phyloP scores from a whole-genome alignment of 2,888 invertebrate species.

The Acleris literana region DNA sequence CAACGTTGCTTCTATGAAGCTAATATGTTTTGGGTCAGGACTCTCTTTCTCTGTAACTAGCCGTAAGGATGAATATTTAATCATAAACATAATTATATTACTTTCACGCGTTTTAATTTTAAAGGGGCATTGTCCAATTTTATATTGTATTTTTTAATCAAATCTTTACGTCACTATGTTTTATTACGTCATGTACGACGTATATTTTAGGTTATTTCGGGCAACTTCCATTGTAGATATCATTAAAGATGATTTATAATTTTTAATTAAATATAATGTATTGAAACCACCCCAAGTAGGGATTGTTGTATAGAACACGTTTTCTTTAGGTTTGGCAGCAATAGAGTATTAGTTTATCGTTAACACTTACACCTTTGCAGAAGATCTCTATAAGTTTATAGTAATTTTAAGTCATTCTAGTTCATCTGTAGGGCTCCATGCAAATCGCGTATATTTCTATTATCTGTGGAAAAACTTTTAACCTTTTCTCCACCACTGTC shows the following conservation, averaged over 20 bases:
- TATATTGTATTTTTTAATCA: slow-evolving; percentile 19
- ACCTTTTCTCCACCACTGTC: neutral
- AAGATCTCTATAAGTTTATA: slow-evolving; percentile 70
- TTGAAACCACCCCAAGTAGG: slow-evolving; percentile 53
- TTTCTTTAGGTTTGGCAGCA: slow-evolving; percentile 45
- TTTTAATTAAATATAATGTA: slow-evolving; percentile 55
- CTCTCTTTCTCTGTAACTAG: slow-evolving; percentile 45
- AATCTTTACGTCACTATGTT: slow-evolving; percentile 18
- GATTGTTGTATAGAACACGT: slow-evolving; percentile 60
- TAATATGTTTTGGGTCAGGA: slow-evolving; percentile 37
- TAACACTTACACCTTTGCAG: slow-evolving; percentile 60
- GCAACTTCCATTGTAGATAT: slow-evolving; percentile 59
- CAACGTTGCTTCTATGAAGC: slow-evolving; percentile 77
- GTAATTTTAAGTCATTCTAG: slow-evolving; percentile 55
- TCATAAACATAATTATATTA: slow-evolving; percentile 48
- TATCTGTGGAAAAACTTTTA: neutral
- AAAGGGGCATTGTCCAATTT: slow-evolving; percentile 34
- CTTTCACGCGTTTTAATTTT: slow-evolving; percentile 39
- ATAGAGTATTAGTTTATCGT: slow-evolving; percentile 41
- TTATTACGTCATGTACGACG: slow-evolving; percentile 14
- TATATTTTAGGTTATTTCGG: slow-evolving; percentile 45
- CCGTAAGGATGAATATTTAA: slow-evolving; percentile 55
- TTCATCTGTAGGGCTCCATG: slow-evolving; percentile 41
- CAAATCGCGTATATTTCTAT: slow-evolving; percentile 7
- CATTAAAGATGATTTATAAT: slow-evolving; percentile 61